Base-by-base conservation (phyloP, 2,797 vertebrate genomes). In the Salmo trutta region DNA sequence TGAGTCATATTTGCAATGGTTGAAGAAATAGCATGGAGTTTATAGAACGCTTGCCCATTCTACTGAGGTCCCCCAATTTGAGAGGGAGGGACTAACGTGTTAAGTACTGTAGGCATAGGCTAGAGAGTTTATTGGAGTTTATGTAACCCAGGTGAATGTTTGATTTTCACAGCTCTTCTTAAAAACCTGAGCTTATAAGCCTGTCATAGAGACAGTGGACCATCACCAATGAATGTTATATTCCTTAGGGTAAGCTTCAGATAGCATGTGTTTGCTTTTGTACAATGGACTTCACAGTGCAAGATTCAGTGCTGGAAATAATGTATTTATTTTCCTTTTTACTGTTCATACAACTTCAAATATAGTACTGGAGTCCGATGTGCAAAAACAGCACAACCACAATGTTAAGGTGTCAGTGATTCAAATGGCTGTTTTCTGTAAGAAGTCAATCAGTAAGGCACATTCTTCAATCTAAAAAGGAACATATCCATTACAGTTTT, bases 21-120 rank as follows among this genome's bases (percentile, higher is more conserved):
- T 82, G 75, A 68, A 81, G 0, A 75, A 81, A 85, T 29, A 84
- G 83, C 81, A 82, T 86, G 14, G 78, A 84, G 84, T 81, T 76
- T 89, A 89, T 89, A 88, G 83, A 87, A 84, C 86, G 88, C 91
- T 90, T 92, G 93, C 92, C 92, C 90, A 91, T 92, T 74, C 71
- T 93, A 92, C 90, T 2, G 73, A 76, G 77, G 33, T 47, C 21
- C 62, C 31, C 74, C 66, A 4, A 16, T n/a, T 8, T 17, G 1
- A 54, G 53, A 24, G 82, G 86, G 84, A 85, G 85, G 87, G 77
- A 73, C 82, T n/a, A 12, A 51, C 0, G 19, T 24, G 74, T 66
- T 78, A 76, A 71, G 78, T 56, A 56, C 36, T 36, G 41, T 47
- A 59, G 19, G 7, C n/a, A 19, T 7, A 5, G 19, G n/a, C 19